Evolutionary conservation across 2,113 vertebrate genomes (phyloP).

Genomic region (Centropus unirufus): DNA sequence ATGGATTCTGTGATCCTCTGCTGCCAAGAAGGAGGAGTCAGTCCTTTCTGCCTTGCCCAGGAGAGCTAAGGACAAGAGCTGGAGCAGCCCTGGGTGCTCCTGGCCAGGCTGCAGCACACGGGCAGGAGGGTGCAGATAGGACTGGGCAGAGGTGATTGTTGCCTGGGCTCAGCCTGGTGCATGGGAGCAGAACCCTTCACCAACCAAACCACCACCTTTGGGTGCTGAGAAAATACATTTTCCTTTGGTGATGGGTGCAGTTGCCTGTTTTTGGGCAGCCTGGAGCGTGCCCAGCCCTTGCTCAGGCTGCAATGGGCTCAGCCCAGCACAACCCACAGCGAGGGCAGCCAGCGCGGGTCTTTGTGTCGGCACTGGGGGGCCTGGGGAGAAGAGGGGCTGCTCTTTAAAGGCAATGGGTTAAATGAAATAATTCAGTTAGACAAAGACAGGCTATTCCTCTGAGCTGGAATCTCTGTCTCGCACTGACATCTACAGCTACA

Average conservation of each 20-base stretch:
- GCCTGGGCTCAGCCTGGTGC: neutral
- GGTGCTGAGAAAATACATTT: neutral
- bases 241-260: neutral
- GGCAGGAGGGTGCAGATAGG: neutral
- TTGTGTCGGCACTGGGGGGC: neutral
- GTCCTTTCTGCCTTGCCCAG: neutral
- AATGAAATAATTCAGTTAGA: neutral
- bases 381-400: neutral
- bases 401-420: neutral
- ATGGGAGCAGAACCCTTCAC: neutral
- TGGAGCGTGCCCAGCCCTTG: too few relatives aligned
- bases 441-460: neutral
- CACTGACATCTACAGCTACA: conserved; percentile 29
- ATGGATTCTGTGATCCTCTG: too few relatives aligned
- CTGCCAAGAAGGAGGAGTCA: neutral
- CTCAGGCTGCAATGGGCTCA: neutral
- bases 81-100: neutral
- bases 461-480: conserved; percentile 4
- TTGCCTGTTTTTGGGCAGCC: neutral
- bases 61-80: neutral
- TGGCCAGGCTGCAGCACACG: fast-evolving
- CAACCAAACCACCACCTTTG: neutral
- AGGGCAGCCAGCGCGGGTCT: neutral
- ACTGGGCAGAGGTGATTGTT: neutral
- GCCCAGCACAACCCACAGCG: neutral